These are phyloP conservation scores for Musca vetustissima DNA, from an alignment of 1,140 invertebrate genomes.

Conservation along the genomic window DNA sequence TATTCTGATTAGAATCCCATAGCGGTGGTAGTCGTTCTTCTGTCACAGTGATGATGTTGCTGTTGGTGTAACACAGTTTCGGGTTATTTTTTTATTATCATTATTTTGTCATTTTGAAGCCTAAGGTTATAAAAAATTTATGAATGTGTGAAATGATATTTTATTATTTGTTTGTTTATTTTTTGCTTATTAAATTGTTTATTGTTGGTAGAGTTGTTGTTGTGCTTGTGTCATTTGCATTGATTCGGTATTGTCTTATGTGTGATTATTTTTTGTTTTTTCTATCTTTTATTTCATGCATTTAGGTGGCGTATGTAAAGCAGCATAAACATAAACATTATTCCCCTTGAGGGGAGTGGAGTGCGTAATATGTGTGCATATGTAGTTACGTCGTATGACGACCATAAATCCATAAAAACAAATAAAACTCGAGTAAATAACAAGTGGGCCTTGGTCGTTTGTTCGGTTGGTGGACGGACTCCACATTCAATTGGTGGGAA, in stretches of 20 bases:
- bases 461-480: background rate
- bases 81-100: constrained; percentile 11
- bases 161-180: background rate
- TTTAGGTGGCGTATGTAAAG: background rate
- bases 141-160: constrained; percentile 3
- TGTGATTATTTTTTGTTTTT: constrained; percentile 1
- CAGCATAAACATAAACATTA: background rate
- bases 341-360: too few relatives aligned
- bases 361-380: background rate
- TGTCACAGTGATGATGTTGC: background rate
- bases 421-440: background rate
- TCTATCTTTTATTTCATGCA: background rate
- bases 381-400: background rate
- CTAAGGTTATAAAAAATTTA: constrained; percentile 15
- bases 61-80: background rate
- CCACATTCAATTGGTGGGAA: background rate
- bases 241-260: background rate
- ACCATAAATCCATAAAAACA: constrained; percentile 16
- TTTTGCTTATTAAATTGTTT: constrained; percentile 16
- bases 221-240: background rate
- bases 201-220: background rate
- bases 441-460: constrained; percentile 3
- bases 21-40: too few relatives aligned
- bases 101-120: constrained; percentile 16
- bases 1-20: background rate